These are phyloP conservation scores for Salvelinus namaycush DNA, from an alignment of 2,113 vertebrate species.

Conservation along the genomic window DNA sequence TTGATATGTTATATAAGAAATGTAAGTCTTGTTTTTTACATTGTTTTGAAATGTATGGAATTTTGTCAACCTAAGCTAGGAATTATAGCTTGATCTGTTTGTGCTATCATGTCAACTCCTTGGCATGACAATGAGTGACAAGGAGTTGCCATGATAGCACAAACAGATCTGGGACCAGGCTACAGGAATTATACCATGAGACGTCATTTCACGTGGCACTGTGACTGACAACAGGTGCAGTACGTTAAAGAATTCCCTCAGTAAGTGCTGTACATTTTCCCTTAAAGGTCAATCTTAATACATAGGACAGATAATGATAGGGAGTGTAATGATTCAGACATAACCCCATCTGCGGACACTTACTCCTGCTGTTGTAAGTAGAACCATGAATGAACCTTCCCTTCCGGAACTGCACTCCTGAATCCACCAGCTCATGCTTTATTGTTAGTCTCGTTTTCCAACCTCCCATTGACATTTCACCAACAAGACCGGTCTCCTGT, in stretches of 20 bases:
- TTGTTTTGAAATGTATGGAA: no score
- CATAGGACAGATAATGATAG: slow-evolving; percentile 13
- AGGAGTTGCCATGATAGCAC: no score
- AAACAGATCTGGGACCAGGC: no score
- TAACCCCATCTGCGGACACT: slow-evolving; percentile 27
- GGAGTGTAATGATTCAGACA: slow-evolving; percentile 23
- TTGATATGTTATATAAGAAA: background rate
- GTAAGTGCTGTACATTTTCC: background rate
- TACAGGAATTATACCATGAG: no score
- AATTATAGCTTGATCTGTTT: no score
- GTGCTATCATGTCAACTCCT: no score
- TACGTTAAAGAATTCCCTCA: background rate
- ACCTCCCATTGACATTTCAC: slow-evolving; percentile 17
- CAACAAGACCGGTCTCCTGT: slow-evolving; percentile 6
- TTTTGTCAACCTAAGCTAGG: no score
- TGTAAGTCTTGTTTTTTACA: background rate
- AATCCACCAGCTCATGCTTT: background rate
- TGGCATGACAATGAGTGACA: no score
- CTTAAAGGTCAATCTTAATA: background rate
- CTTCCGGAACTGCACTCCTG: slow-evolving; percentile 4
- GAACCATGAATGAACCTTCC: slow-evolving; percentile 15
- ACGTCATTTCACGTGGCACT: background rate
- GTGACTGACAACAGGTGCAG: background rate
- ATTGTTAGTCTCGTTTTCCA: background rate
- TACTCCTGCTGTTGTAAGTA: no score